These are phyloP conservation scores for Drosophila percnosoma DNA, from an alignment of 2,888 invertebrate genomes.

Conservation along the genomic window DNA sequence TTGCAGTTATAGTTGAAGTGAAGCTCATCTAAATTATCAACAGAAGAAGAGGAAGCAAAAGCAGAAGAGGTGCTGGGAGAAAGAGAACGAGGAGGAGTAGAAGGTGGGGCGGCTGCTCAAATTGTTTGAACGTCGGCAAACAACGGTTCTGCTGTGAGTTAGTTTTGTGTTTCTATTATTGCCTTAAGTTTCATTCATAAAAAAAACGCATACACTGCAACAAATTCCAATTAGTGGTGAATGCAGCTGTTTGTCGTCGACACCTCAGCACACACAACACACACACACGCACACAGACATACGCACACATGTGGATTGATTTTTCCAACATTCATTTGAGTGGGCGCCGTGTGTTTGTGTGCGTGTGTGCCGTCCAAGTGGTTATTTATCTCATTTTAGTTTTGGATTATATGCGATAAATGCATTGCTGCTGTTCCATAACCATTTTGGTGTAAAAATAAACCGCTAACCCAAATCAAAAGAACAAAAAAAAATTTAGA, in stretches of 20 bases:
- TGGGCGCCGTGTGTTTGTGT: conserved; percentile 13
- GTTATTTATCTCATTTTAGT: conserved; percentile 54
- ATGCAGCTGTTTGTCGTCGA: conserved; percentile 60
- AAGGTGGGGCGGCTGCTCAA: background rate
- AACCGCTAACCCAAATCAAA: conserved; percentile 35
- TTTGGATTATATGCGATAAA: conserved; percentile 64
- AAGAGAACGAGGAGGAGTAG: conserved; percentile 11
- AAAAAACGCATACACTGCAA: conserved; percentile 48
- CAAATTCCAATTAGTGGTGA: conserved; percentile 55
- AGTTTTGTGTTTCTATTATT: conserved; percentile 32
- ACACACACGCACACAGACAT: conserved; percentile 8
- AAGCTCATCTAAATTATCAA: conserved; percentile 37
- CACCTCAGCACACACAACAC: conserved; percentile 24
- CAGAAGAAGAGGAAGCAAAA: conserved; percentile 10
- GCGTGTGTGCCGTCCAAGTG: conserved; percentile 53
- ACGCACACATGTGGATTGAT: conserved; percentile 74
- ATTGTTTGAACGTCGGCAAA: conserved; percentile 36
- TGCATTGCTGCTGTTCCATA: conserved; percentile 50
- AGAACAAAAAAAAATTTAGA: conserved; percentile 12
- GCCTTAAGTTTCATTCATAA: conserved; percentile 66
- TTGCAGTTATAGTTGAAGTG: conserved; percentile 58
- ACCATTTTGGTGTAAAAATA: conserved; percentile 59
- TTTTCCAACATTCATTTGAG: conserved; percentile 62
- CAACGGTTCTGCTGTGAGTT: conserved; percentile 75
- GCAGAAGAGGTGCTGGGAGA: conserved; percentile 7